These are phyloP conservation scores for Lichenostomus cassidix DNA, from an alignment of 2,113 vertebrate species.

Conservation along the genomic window DNA sequence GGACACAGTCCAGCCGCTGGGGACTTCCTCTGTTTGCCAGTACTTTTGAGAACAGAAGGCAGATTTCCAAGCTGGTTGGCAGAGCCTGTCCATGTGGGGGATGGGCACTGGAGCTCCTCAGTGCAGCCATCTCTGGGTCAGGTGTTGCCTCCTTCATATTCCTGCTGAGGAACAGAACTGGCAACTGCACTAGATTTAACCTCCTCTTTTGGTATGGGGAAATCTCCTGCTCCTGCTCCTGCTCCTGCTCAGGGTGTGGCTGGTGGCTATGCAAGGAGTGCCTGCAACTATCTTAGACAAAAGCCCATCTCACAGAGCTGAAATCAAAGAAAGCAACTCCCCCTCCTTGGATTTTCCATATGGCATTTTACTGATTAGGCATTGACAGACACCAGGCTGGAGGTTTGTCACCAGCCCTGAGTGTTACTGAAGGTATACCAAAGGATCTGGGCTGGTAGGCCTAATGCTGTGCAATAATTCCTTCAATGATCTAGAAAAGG, in stretches of 20 bases:
- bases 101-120: neutral
- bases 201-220: neutral
- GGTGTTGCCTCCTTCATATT: accelerated
- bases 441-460: neutral
- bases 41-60: neutral
- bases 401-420: neutral
- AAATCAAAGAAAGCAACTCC: neutral
- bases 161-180: neutral
- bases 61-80: neutral
- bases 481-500: neutral
- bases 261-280: neutral
- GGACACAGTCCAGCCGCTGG: neutral
- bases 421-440: neutral
- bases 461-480: neutral
- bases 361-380: neutral
- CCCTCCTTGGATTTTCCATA: neutral
- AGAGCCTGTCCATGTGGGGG: neutral
- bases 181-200: neutral
- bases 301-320: neutral
- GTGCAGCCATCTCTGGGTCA: neutral
- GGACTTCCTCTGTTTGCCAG: neutral
- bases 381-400: neutral
- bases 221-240: neutral
- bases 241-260: neutral
- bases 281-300: neutral